phyloP scores from a whole-genome alignment of 2,888 invertebrate genomes.

The Onthophagus sagittarius region DNA sequence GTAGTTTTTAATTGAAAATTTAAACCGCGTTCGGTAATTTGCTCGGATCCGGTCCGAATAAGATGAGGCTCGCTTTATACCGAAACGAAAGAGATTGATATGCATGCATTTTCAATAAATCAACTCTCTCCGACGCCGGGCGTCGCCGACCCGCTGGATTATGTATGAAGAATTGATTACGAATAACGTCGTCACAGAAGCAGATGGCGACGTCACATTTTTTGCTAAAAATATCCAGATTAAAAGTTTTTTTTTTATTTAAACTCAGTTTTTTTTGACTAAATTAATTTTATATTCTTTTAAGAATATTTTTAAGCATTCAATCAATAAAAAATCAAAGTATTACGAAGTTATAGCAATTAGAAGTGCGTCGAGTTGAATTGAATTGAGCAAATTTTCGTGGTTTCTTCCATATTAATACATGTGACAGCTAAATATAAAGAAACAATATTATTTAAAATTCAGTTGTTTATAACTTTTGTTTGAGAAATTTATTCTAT shows the following conservation, averaged over 20 bases:
- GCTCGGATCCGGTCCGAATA: not conserved
- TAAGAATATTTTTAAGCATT: too few species aligned
- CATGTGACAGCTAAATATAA: too few species aligned
- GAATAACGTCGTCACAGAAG: not conserved
- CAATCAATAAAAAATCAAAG: too few species aligned
- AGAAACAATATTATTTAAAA: too few species aligned
- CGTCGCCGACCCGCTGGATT: slow-evolving; percentile 32
- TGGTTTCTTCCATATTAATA: too few species aligned
- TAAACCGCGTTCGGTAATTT: not conserved
- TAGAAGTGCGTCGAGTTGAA: too few species aligned
- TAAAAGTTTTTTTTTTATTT: not conserved
- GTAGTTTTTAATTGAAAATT: not conserved
- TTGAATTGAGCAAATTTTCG: too few species aligned
- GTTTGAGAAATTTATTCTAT: too few species aligned
- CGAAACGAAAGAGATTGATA: not conserved
- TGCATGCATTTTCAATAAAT: slow-evolving; percentile 29
- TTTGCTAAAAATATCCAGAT: not conserved
- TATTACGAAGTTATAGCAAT: too few species aligned
- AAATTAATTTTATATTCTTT: too few species aligned
- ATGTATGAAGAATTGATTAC: slow-evolving; percentile 35
- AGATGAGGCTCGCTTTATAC: not conserved
- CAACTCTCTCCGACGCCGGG: slow-evolving; percentile 31
- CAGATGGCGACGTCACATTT: not conserved
- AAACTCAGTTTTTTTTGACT: too few species aligned
- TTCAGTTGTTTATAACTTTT: too few species aligned